A percentile compares a stretch with the other conserved stretches of the same genome.
phyloP scores from a whole-genome alignment of 2,113 vertebrate species.

The Ctenodactylus gundi region DNA sequence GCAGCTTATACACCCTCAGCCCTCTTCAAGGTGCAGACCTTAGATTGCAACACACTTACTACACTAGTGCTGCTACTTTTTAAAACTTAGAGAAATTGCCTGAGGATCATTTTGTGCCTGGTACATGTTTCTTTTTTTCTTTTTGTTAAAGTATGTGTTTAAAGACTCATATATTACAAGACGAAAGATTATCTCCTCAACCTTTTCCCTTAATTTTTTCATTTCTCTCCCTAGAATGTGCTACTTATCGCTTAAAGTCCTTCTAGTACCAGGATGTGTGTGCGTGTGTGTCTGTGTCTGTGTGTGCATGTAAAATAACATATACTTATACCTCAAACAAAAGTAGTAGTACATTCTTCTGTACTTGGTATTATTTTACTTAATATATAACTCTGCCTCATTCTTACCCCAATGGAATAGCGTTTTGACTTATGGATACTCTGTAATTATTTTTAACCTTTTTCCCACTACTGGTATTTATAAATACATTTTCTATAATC shows the following conservation, averaged over 20 bases:
- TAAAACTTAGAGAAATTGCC: constrained; percentile 17
- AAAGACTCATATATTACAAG: constrained; percentile 25
- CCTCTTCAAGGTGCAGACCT: not conserved
- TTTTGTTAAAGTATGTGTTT: constrained; percentile 16
- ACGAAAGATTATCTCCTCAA: constrained; percentile 32
- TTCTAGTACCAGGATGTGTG: not conserved
- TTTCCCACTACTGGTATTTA: not conserved
- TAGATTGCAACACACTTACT: not conserved
- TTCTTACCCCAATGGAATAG: constrained; percentile 5
- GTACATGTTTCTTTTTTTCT: not conserved
- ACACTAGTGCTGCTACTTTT: not conserved
- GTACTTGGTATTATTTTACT: not conserved
- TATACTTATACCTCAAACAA: not conserved
- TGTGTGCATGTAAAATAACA: not conserved
- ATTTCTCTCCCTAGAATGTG: not conserved
- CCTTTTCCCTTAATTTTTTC: not conserved
- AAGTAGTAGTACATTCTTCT: not conserved
- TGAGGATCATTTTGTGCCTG: not conserved
- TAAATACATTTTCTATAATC: constrained; percentile 49
- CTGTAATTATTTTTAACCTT: constrained; percentile 4
- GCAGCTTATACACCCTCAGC: not conserved
- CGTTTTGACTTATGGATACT: constrained; percentile 2
- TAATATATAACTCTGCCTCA: not conserved
- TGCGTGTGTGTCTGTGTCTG: not conserved
- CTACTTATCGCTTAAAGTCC: not conserved